Percentiles rank a stretch among this genome's conserved stretches.
Conservation (phyloP, 2,113 vertebrate species). For the Alligator mississippiensis region DNA sequence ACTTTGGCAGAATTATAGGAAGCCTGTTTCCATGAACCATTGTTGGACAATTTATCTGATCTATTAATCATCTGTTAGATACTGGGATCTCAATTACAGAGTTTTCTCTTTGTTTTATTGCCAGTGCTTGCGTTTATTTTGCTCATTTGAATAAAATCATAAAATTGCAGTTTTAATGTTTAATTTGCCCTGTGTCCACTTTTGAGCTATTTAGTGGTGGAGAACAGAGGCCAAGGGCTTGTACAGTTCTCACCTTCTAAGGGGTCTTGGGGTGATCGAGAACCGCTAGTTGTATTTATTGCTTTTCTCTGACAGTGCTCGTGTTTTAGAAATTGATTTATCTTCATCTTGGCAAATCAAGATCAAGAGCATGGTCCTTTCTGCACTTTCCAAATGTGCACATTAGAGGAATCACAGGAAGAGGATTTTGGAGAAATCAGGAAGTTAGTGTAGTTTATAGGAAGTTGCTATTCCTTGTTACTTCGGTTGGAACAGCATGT, state of each 20-base stretch:
- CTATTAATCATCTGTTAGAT: conserved; percentile 70
- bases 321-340: not conserved
- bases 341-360: not conserved
- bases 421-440: not conserved
- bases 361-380: not conserved
- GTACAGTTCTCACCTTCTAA: not conserved
- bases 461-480: not conserved
- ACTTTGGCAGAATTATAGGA: conserved; percentile 68
- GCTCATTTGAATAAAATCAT: not conserved
- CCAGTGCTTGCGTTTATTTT: fast-evolving
- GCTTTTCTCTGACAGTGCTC: not conserved
- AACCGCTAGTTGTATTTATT: not conserved
- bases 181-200: not conserved
- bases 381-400: not conserved
- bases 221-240: not conserved
- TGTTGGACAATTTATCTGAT: conserved; percentile 63
- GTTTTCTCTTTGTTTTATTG: conserved; percentile 40
- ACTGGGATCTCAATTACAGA: conserved; percentile 9
- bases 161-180: not conserved
- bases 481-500: fast-evolving
- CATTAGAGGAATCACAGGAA: not conserved
- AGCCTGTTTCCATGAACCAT: conserved; percentile 60
- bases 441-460: not conserved
- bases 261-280: not conserved
- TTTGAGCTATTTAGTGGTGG: not conserved